Evolutionary conservation across 53 echinoderm and acorn worm genomes (phyloP).

Genomic region (Holothuria scabra): DNA sequence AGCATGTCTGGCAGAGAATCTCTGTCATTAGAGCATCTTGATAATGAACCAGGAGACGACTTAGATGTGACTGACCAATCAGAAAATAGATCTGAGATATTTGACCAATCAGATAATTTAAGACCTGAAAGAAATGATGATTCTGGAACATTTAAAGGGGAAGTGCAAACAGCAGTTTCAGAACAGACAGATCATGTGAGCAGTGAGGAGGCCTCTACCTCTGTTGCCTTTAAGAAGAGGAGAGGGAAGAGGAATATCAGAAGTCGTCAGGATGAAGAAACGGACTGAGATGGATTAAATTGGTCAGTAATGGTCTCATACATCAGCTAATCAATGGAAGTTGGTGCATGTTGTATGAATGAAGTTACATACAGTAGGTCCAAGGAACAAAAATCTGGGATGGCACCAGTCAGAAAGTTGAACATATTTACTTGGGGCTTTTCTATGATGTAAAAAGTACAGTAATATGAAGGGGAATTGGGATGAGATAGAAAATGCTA

Average conservation of each 20-base stretch:
- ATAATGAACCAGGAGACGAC: conserved; percentile 38
- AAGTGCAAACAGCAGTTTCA: too few species aligned
- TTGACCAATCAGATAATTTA: conserved; percentile 36
- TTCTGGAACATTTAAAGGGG: neutral
- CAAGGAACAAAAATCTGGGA: too few species aligned
- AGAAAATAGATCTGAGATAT: neutral
- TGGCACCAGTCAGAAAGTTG: too few species aligned
- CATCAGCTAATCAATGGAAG: too few species aligned
- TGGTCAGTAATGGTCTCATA: too few species aligned
- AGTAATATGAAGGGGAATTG: too few species aligned
- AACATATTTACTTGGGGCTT: too few species aligned
- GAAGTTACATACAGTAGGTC: too few species aligned
- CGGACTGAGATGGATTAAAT: neutral
- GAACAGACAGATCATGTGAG: conserved; percentile 14
- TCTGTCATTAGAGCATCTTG: conserved; percentile 52
- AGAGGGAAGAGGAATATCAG: conserved; percentile 71
- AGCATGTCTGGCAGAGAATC: too few species aligned
- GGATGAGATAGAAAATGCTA: too few species aligned
- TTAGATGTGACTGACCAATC: conserved; percentile 31
- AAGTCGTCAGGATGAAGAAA: conserved; percentile 59
- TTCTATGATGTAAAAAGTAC: too few species aligned
- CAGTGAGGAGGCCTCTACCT: neutral
- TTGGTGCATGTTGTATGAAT: too few species aligned
- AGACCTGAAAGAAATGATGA: neutral
- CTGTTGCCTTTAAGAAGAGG: conserved; percentile 45